Base-by-base conservation (phyloP, 2,888 invertebrate species). In the Eilema griseolum region DNA sequence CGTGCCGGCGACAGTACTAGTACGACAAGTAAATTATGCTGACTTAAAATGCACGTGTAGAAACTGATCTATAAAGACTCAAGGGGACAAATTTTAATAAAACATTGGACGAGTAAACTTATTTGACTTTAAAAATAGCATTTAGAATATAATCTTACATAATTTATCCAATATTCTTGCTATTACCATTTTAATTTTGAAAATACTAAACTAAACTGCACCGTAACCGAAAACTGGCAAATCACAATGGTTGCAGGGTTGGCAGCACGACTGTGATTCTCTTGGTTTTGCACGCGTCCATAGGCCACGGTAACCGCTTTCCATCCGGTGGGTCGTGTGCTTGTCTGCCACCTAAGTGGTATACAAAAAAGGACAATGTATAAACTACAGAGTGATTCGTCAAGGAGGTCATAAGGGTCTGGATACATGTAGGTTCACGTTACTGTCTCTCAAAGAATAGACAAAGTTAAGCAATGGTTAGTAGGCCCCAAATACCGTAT, bases 401-500 rank as follows among this genome's bases (percentile, higher is more conserved):
- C 16, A 16, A 16, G 41, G 12, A 16, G 16, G 14, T 56, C n/a
- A 26, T 59, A 1, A 2, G 2, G 7, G 26, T 26, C 33, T 37
- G 33, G 33, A 12, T 37, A 37, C 33, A 12, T 11, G 33, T 37
- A 12, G 12, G 12, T 5, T 37, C 12, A 37, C 1, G 33, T 5
- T 37, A 37, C 33, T 12, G 33, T 37, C 33, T 37, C 33, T 37
- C 28, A 60, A 16, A 60, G 41, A 57, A 57, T 57, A 11, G 3
- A 26, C 37, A n/a, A 63, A 62, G 16, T 12, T 24, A 62, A 52
- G 1, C 2, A 64, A 1, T 3, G 5, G 5, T 52, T n/a, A 4
- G 12, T 59, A 24, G 26, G 16, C 31, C 16, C 46, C 5, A 61
- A 41, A 74, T 88, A 70, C 87, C 93, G 74, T 86, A 90, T 93